phyloP scores from a whole-genome alignment of 1,140 invertebrate genomes.

The Helicoverpa zea region DNA sequence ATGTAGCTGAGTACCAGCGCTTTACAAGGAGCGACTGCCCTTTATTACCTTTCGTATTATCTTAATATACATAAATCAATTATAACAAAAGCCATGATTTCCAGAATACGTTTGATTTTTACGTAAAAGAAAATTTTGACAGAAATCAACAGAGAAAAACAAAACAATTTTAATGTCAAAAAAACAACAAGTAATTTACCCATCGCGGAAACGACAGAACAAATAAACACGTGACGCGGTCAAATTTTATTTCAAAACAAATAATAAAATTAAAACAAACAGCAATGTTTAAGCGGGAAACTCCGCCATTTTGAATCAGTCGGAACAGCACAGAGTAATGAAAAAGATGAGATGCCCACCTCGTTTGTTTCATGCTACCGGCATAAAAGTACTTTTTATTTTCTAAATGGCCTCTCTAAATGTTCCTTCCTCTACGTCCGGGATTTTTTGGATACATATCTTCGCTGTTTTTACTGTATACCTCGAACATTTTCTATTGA shows the following conservation, averaged over 20 bases:
- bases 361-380: constrained; percentile 47
- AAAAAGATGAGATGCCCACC: constrained; percentile 56
- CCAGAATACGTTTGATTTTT: too few relatives aligned
- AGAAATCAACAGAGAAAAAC: background rate
- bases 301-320: constrained; percentile 39
- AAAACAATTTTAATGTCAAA: background rate
- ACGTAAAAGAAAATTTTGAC: background rate
- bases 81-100: background rate
- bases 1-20: too few relatives aligned
- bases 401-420: constrained; percentile 59
- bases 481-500: constrained; percentile 38
- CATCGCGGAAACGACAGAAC: background rate
- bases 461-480: constrained; percentile 12
- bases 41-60: background rate
- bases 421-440: constrained; percentile 54
- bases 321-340: constrained; percentile 49
- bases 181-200: constrained; percentile 2
- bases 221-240: constrained; percentile 10
- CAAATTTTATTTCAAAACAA: constrained; percentile 26
- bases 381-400: constrained; percentile 61
- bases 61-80: background rate
- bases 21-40: too few relatives aligned
- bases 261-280: constrained; percentile 40
- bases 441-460: constrained; percentile 36
- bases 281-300: constrained; percentile 19